phyloP scores from a whole-genome alignment of 2,888 invertebrate genomes.

The Xanthorhoe spadicearia region DNA sequence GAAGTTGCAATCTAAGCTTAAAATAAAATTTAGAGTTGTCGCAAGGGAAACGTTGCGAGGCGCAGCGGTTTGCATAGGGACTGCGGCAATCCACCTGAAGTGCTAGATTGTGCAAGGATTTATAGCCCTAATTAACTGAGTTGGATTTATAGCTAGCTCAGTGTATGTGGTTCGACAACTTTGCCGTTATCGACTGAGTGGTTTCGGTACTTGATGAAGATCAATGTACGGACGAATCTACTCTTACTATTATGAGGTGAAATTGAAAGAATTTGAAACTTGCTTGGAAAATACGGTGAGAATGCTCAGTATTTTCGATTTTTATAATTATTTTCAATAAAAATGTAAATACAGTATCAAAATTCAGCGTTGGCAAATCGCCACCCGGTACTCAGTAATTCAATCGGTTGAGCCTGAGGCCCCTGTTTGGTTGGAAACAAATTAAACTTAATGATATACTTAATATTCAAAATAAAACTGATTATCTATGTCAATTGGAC shows the following conservation, averaged over 20 bases:
- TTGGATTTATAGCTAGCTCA: constrained; percentile 51
- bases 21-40: constrained; percentile 37
- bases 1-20: constrained; percentile 34
- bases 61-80: constrained; percentile 40
- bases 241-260: not conserved
- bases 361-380: constrained; percentile 51
- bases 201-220: constrained; percentile 36
- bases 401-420: constrained; percentile 62
- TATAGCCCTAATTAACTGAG: constrained; percentile 59
- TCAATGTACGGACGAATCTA: constrained; percentile 23
- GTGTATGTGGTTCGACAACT: constrained; percentile 51
- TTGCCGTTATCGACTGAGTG: constrained; percentile 46
- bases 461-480: no score
- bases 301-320: constrained; percentile 5
- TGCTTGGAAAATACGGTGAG: constrained; percentile 23
- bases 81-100: constrained; percentile 54
- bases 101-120: constrained; percentile 48
- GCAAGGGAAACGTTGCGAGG: constrained; percentile 38
- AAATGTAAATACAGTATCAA: not conserved
- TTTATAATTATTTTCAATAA: not conserved
- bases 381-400: constrained; percentile 66
- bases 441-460: no score
- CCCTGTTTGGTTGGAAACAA: no score
- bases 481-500: no score
- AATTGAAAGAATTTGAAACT: not conserved